Base-by-base conservation (phyloP, 2,888 invertebrate species). In the Acanthosoma haemorrhoidale region DNA sequence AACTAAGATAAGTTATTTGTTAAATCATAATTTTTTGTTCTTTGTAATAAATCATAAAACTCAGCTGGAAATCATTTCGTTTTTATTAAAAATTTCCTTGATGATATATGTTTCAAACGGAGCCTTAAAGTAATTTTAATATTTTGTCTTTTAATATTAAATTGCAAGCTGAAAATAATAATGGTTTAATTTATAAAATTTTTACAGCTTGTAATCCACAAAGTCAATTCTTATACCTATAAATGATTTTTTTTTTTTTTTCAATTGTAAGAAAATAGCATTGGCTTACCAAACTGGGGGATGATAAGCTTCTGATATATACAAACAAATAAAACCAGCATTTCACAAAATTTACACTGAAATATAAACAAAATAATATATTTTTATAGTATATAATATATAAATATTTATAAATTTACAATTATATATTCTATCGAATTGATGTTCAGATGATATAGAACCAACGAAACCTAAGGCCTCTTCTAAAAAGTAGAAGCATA, bases 221-320 rank as follows among this genome's bases (percentile, higher is more conserved):
- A 60, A 34, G 16, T 21, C 16, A 31, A 60, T 60, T 34, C 16
- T n/a, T 60, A 11, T 32, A 34, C 15, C 16, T 60, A 31, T 60
- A 60, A 13, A 60, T 60, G 32, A 34, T 31, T 60, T 31, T 57
- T 64, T n/a, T n/a, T n/a, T n/a, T 58, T 66, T 21, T 31, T 39
- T 32, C 16, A 25, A 25, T 71, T 34, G 71, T 71, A 71, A 68
- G 71, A 71, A 71, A 71, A 71, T 71, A 71, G 71, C 71, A 32
- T 57, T 29, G 29, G 43, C 63, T 67, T 71, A 71, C 51, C 68
- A 59, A 51, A 43, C 63, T 32, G 36, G 32, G n/a, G 21, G 18
- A 18, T 34, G 36, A 60, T 60, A 60, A 60, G 60, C 60, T 31
- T 34, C 15, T 60, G 21, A 34, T 34, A 34, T 18, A 32, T 36